Evolutionary conservation across 2,113 vertebrate species (phyloP), one percentile per base, ranked within the genome.

Genomic region (Heliornis fulica): DNA sequence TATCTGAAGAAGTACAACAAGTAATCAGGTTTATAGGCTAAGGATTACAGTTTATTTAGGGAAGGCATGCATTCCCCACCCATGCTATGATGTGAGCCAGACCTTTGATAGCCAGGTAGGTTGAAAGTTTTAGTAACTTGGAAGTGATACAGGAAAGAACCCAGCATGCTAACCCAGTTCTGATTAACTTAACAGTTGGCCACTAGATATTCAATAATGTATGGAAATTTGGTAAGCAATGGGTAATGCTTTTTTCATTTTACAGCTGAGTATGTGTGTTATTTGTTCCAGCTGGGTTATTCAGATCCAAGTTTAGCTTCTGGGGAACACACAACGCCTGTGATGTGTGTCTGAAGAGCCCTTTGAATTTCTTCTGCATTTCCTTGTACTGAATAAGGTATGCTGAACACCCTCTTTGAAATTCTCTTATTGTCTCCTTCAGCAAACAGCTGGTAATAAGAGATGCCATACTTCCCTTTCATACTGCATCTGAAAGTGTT

Each of bases 31-130:
- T 56, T 51, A 43, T 25, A 61, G 28, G n/a, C 17, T 19, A 87
- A 87, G 63, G 21, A 57, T 31, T 61, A 29, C 12, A 53, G 2
- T 8, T 56, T 65, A 5, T 32, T 68, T 16, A 40, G 50, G 8
- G 20, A 53, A 66, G 15, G 6, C 16, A 40, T 41, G 6, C 4
- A n/a, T 79, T 82, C 28, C 41, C 21, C 0, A 0, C 60, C 20
- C 2, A 0, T 34, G 34, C 15, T 57, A 2, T 12, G 12, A 13
- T 31, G n/a, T n/a, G n/a, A n/a, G n/a, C n/a, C n/a, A n/a, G n/a
- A n/a, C n/a, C 21, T 7, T 57, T 41, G 32, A 48, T 36, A 56
- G 63, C 18, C 20, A 81, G 5, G 2, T 6, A 53, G 28, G 21
- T 6, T 80, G 36, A 65, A 72, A 89, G 15, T 28, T 78, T 40